Base-by-base conservation (phyloP, 2,888 invertebrate species). In the Acutogordius australiensis region DNA sequence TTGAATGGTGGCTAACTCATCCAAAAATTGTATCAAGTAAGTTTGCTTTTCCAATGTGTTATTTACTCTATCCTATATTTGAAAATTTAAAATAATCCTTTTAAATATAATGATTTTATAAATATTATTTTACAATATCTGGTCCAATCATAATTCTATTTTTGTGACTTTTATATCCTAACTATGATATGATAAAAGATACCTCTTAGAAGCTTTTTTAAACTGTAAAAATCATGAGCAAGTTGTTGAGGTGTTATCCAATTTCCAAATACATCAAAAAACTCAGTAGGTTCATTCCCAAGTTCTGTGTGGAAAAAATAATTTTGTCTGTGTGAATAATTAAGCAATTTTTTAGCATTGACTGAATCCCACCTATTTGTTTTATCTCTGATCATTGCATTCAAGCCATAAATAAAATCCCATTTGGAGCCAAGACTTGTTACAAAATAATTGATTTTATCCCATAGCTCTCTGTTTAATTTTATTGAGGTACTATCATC, bases 1-100 rank as follows among this genome's bases (percentile, higher is more conserved):
- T n/a, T n/a, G n/a, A 51, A 51, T 8, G 8, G 8, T 8, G 26
- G n/a, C 51, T 26, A 51, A 51, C 4, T 23, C 18, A 51, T 51
- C 26, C 4, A 51, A 23, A 51, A 51, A 51, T 23, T 26, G 8
- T 8, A 21, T 51, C 23, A 51, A 23, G 51, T 51, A 51, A 26
- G 51, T 4, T 51, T 51, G 51, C 8, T 8, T 4, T 13, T 37
- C 37, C 18, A 8, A 18, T n/a, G 51, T 51, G 26, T 51, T 23
- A 51, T 51, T 51, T 51, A 51, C 23, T 23, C 51, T 51, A 23
- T 51, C 51, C 51, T 51, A n/a, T n/a, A n/a, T n/a, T n/a, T n/a
- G n/a, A n/a, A 37, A n/a, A 37, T 37, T 37, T 37, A n/a, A n/a
- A n/a, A 13, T 37, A 37, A 37, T 37, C 8, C 44, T 13, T 13